These are phyloP conservation scores for Holocentrus rufus DNA, from an alignment of 2,797 vertebrate genomes.

Conservation along the genomic window DNA sequence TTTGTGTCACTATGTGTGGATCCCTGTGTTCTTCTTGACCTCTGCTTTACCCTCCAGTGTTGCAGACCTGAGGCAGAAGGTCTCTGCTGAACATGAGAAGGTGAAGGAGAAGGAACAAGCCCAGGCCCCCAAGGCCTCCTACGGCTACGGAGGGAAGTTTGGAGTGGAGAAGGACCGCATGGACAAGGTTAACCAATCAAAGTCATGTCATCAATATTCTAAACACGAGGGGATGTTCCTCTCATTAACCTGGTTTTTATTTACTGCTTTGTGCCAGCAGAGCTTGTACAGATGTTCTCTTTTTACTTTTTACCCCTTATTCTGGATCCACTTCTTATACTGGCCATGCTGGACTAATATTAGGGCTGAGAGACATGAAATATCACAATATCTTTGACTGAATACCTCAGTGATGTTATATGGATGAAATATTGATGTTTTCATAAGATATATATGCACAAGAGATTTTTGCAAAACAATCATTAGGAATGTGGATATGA, in stretches of 20 bases:
- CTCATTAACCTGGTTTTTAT: background rate
- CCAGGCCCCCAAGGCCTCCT: constrained; percentile 89
- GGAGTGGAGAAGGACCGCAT: constrained; percentile 94
- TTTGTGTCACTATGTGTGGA: background rate
- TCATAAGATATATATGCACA: too few relatives aligned
- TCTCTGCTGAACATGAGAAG: constrained; percentile 88
- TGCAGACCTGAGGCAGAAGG: constrained; percentile 86
- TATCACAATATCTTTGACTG: too few relatives aligned
- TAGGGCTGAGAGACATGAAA: background rate
- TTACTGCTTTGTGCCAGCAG: background rate
- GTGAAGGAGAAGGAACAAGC: constrained; percentile 91
- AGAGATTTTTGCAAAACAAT: too few relatives aligned
- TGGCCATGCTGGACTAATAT: background rate
- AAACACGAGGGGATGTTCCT: background rate
- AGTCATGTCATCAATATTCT: background rate
- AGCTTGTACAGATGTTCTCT: background rate
- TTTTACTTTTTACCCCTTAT: background rate
- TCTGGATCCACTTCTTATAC: background rate
- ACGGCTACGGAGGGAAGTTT: constrained; percentile 96
- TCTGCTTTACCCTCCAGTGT: constrained; percentile 63
- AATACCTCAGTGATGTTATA: too few relatives aligned
- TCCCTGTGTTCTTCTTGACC: constrained; percentile 20
- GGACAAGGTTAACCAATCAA: constrained; percentile 87
- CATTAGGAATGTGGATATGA: too few relatives aligned
- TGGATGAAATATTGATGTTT: too few relatives aligned